Evolutionary conservation across 2,113 vertebrate species (phyloP).

Genomic region (Tricholaema leucomelas): DNA sequence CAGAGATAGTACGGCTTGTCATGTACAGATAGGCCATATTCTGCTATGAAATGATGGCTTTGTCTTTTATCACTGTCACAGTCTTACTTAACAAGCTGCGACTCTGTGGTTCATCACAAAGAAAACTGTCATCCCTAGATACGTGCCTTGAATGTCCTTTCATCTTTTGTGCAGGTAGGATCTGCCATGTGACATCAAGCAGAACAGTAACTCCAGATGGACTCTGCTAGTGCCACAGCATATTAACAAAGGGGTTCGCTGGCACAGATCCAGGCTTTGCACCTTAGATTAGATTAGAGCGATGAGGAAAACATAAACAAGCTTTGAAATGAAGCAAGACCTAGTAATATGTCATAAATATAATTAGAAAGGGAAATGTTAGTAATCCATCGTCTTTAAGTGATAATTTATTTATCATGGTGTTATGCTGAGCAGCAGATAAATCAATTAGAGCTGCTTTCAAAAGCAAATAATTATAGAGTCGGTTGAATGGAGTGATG

Average conservation of each 20-base stretch:
- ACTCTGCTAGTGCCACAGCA: neutral
- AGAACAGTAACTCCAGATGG: slow-evolving; percentile 69
- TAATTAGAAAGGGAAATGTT: slow-evolving; percentile 68
- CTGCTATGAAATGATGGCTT: slow-evolving; percentile 73
- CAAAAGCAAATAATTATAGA: slow-evolving; percentile 12
- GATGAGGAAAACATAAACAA: slow-evolving; percentile 62
- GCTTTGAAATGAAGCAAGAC: slow-evolving; percentile 44
- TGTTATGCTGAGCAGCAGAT: slow-evolving; percentile 70
- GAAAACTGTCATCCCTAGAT: slow-evolving; percentile 76
- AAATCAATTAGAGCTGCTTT: slow-evolving; percentile 71
- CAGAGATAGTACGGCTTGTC: slow-evolving; percentile 84
- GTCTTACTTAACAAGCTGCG: slow-evolving; percentile 78
- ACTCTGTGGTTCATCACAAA: slow-evolving; percentile 84
- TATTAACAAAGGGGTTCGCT: slow-evolving; percentile 51
- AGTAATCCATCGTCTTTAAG: slow-evolving; percentile 39
- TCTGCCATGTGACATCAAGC: slow-evolving; percentile 72
- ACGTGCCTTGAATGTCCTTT: slow-evolving; percentile 73
- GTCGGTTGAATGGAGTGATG: slow-evolving; percentile 27
- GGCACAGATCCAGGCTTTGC: slow-evolving; percentile 55
- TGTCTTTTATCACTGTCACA: slow-evolving; percentile 82
- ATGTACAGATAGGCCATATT: slow-evolving; percentile 80
- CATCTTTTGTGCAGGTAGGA: slow-evolving; percentile 67
- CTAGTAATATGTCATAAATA: slow-evolving; percentile 64
- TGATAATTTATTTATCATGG: slow-evolving; percentile 77
- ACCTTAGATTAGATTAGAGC: slow-evolving; percentile 73